phyloP scores from a whole-genome alignment of 2,797 vertebrate species.

The Hippocampus kuda region DNA sequence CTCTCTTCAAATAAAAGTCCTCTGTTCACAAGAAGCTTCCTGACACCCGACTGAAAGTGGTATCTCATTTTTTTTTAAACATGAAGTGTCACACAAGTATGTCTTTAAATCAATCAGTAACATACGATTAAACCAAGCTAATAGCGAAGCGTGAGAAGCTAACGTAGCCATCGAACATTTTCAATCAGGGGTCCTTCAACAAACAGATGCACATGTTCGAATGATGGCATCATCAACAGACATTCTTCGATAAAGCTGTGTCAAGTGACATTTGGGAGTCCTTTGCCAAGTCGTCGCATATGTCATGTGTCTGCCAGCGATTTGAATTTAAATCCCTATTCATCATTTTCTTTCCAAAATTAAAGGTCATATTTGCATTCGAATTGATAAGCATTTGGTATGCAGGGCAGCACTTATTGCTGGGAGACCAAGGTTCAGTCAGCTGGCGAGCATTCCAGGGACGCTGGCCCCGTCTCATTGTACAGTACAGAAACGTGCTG shows the following conservation, averaged over 20 bases:
- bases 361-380: constrained; percentile 73
- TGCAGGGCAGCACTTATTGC: constrained; percentile 41
- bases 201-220: background rate
- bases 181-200: background rate
- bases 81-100: background rate
- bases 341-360: constrained; percentile 65
- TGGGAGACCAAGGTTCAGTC: constrained; percentile 18
- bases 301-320: constrained; percentile 52
- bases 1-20: background rate
- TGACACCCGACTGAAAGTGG: background rate
- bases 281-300: constrained; percentile 13
- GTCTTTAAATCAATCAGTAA: background rate
- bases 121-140: background rate
- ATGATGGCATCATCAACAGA: background rate
- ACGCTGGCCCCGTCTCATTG: background rate
- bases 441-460: constrained; percentile 13
- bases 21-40: background rate
- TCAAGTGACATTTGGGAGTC: constrained; percentile 1
- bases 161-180: background rate
- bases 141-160: background rate
- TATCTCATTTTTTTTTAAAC: background rate
- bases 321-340: constrained; percentile 61
- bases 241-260: background rate
- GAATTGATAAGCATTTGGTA: constrained; percentile 63
- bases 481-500: background rate